Percentiles rank a stretch among this genome's conserved stretches.
Evolutionary conservation across 2,113 vertebrate genomes (phyloP).

Genomic region (Pedionomus torquatus): DNA sequence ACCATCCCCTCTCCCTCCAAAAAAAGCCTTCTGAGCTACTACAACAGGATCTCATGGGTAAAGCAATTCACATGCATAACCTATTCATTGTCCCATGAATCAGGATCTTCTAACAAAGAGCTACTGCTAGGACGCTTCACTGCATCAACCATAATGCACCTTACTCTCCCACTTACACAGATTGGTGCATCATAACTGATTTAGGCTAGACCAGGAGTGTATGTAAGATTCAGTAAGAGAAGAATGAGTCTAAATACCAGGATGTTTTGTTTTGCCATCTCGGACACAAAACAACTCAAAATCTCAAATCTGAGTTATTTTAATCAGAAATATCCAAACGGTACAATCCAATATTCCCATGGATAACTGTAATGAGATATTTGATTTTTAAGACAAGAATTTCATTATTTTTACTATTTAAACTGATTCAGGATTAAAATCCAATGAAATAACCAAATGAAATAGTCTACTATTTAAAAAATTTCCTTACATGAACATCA

Average conservation of each 20-base stretch:
- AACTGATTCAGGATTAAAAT: neutral
- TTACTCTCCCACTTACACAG: neutral
- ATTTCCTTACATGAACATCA: neutral
- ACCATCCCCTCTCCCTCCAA: accelerated
- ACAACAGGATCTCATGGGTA: neutral
- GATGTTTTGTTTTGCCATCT: neutral
- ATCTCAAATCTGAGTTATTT: neutral
- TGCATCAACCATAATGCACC: neutral
- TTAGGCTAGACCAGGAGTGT: neutral
- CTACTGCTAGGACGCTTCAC: neutral
- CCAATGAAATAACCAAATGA: neutral
- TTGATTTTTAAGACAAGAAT: neutral
- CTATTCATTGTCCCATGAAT: neutral
- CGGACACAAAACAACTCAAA: neutral
- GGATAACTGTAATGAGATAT: neutral
- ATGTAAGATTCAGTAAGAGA: neutral
- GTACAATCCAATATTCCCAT: neutral
- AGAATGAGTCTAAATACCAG: neutral
- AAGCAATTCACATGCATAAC: neutral
- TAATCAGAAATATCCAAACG: neutral
- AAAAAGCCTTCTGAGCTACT: neutral
- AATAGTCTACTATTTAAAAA: neutral
- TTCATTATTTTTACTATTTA: neutral
- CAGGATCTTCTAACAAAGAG: neutral
- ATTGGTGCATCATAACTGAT: neutral